Conservation (phyloP, 2,797 vertebrate species). For the Discoglossus pictus region DNA sequence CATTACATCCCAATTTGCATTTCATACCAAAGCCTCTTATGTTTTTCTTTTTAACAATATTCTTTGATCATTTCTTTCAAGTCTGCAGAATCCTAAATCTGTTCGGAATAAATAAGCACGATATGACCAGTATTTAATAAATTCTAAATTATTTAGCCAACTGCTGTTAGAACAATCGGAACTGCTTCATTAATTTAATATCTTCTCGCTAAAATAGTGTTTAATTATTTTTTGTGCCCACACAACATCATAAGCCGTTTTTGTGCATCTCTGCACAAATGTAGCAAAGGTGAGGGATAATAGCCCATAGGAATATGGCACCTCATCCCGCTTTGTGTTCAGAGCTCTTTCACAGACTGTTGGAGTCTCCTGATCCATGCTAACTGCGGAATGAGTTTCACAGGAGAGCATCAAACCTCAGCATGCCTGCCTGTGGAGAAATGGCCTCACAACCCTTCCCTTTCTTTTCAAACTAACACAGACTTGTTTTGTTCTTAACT, state of each 20-base stretch:
- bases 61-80: constrained; percentile 9
- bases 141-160: constrained; percentile 12
- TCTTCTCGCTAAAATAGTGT: constrained; percentile 5
- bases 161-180: constrained; percentile 11
- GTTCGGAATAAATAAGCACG: not conserved
- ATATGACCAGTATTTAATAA: constrained; percentile 25
- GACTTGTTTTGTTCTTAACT: constrained; percentile 25
- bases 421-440: constrained; percentile 28
- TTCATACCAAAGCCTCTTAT: no score
- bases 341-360: constrained; percentile 34
- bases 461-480: constrained; percentile 29
- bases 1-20: no score
- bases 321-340: constrained; percentile 8
- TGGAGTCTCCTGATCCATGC: constrained; percentile 28
- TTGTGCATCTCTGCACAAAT: constrained; percentile 21
- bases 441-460: constrained; percentile 23
- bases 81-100: not conserved
- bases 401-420: constrained; percentile 17
- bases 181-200: constrained; percentile 37
- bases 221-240: constrained; percentile 25
- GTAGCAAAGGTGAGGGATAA: constrained; percentile 24
- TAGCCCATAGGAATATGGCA: constrained; percentile 1
- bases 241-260: constrained; percentile 18
- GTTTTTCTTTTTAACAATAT: no score
- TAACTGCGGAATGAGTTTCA: constrained; percentile 24